phyloP scores from a whole-genome alignment of 2,113 vertebrate species.

The Chlamydotis undulata region DNA sequence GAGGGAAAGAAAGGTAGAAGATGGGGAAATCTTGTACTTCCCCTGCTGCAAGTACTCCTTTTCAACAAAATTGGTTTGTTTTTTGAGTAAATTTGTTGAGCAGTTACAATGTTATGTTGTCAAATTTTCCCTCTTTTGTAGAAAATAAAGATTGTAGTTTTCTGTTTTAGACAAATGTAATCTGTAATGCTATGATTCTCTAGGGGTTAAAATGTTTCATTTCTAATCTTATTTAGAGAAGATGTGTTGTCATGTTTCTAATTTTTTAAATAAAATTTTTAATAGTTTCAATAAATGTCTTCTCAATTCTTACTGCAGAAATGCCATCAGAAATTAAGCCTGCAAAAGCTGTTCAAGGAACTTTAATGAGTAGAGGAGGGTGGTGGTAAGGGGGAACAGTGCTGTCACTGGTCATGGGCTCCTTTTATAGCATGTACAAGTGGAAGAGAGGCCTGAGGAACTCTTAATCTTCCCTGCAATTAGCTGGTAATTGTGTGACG shows the following conservation, averaged over 20 bases:
- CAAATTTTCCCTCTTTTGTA: neutral
- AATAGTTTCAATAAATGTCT: neutral
- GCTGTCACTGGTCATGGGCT: neutral
- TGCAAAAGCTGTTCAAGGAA: neutral
- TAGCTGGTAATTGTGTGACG: neutral
- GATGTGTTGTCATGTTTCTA: neutral
- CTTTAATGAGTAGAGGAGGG: neutral
- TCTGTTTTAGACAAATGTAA: neutral
- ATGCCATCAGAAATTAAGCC: neutral
- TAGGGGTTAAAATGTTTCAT: neutral
- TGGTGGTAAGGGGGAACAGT: neutral
- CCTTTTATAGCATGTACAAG: neutral
- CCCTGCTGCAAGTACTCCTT: neutral
- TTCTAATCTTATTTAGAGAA: neutral
- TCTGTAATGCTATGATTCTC: accelerated
- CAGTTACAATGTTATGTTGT: neutral
- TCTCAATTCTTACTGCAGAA: neutral
- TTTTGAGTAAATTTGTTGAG: neutral
- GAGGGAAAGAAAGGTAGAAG: neutral
- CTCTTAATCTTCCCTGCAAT: neutral
- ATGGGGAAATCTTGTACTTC: neutral
- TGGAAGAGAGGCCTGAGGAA: neutral
- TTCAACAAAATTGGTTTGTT: neutral
- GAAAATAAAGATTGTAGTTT: neutral
- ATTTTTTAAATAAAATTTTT: neutral